These are phyloP conservation scores for Ageneiosus marmoratus DNA, from an alignment of 2,113 vertebrate species.

Conservation along the genomic window DNA sequence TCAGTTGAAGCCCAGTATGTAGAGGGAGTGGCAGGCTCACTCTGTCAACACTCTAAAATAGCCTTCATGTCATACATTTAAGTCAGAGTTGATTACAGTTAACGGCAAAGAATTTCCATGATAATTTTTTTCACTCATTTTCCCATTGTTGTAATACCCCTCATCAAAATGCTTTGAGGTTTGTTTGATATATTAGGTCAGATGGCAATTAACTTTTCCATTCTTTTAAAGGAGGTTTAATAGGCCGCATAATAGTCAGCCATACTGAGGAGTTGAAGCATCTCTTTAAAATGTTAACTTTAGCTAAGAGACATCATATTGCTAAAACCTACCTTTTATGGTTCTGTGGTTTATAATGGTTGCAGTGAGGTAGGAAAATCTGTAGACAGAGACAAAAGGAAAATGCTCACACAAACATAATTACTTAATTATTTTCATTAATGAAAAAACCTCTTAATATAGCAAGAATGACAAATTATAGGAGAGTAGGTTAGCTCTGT, in stretches of 20 bases:
- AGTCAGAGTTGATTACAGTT: slow-evolving; percentile 42
- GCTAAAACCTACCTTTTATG: slow-evolving; percentile 30
- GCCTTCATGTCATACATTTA: slow-evolving; percentile 32
- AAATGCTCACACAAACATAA: neutral
- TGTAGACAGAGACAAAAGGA: neutral
- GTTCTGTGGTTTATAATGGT: slow-evolving; percentile 16
- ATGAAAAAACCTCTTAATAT: neutral
- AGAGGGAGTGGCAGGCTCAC: slow-evolving; percentile 19
- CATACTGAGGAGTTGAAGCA: neutral
- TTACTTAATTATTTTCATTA: neutral
- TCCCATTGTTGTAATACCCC: slow-evolving; percentile 29
- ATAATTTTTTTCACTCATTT: slow-evolving; percentile 24
- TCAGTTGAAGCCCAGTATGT: slow-evolving; percentile 43
- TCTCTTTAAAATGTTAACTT: slow-evolving; percentile 14
- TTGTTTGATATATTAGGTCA: slow-evolving; percentile 51
- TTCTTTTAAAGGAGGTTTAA: slow-evolving; percentile 41
- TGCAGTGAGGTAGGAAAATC: slow-evolving; percentile 9
- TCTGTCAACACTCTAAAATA: slow-evolving; percentile 34
- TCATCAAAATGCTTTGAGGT: slow-evolving; percentile 53
- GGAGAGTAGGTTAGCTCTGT: neutral
- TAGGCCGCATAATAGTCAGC: slow-evolving; percentile 1
- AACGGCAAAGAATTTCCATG: slow-evolving; percentile 46
- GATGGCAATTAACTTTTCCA: slow-evolving; percentile 49
- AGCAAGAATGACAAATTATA: neutral
- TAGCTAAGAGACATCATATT: slow-evolving; percentile 7